Base-by-base conservation (phyloP, 2,113 vertebrate species). In the Opisthocomus hoazin region DNA sequence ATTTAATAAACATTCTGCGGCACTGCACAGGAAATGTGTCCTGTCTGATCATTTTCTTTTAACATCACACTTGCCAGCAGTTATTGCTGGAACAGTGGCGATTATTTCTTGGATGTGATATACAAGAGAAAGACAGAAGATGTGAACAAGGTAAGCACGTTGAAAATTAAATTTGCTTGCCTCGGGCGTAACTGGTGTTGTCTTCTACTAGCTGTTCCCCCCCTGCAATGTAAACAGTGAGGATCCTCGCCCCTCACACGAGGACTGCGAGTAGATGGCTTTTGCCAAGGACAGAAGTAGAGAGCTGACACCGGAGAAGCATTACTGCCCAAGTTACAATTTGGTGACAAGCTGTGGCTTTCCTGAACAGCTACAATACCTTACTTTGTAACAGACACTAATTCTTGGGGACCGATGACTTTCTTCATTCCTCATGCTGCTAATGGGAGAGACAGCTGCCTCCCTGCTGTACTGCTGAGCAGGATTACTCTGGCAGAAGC, bases 1-100 rank as follows among this genome's bases (percentile, higher is more conserved):
- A 12, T 69, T 65, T 65, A 93, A 76, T 79, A 95, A 96, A 89
- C 20, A n/a, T 53, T 81, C 29, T 91, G 32, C 51, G 81, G 30
- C 29, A 60, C 3, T 70, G 77, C 61, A 61, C 2, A 64, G 27
- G 24, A 71, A 56, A 53, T 11, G 10, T 10, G 3, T 48, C 68
- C 26, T 71, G 57, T 34, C 64, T 41, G 37, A 39, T 76, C 11
- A 12, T 43, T 75, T 79, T 12, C 46, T 90, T 73, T 20, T 36
- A 60, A 41, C 18, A 27, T 24, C 43, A 51, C 34, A 37, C 17
- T 9, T 9, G 18, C n/a, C 39, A 71, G 53, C 56, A 82, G 34
- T 9, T 68, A 15, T 32, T 87, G 41, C 22, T 43, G 57, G 3
- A 90, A 27, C 14, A 37, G 9, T 2, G 5, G 9, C 37, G 29